Evolutionary conservation across 1,140 invertebrate species (phyloP), one percentile per base, ranked within the genome.

Genomic region (Macrobrachium nipponense): DNA sequence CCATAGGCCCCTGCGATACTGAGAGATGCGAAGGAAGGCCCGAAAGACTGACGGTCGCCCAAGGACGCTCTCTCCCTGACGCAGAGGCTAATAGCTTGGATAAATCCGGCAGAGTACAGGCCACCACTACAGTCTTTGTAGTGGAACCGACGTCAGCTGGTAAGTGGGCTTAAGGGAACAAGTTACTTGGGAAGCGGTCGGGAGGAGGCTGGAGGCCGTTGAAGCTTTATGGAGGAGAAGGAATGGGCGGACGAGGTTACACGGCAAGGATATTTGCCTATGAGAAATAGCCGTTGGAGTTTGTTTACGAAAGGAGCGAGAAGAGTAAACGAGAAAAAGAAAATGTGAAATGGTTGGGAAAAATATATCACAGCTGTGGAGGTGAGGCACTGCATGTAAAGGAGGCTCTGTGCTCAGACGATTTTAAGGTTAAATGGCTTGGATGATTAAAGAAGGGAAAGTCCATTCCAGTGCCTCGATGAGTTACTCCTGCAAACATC

Each of bases 91-190:
- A 86, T 68, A 75, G 51, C 11, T 58, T 86, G 58, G 83, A 86
- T 51, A 86, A 86, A 68, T 36, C 44, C 15, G 83, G 76, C 1
- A 36, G 76, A 36, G 83, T 86, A 27, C 83, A 86, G n/a, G 83
- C 83, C 8, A 79, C 76, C 8, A 86, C 83, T 0, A 86, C 83
- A 1, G 83, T 86, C 14, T 86, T 80, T 51, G 83, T 86, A 27
- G 83, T 86, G 58, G 83, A 86, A 58, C 83, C 83, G 6, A 80
- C 83, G 14, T 80, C 83, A 7, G n/a, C 60, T 2, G 83, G 83
- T 86, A 18, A 79, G 82, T 78, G 51, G 10, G 51, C 51, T 51
- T 51, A 51, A 12, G 51, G 51, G 51, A 51, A 51, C 51, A 51
- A 51, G 51, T 51, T 51, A 51, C 51, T 51, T 51, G 0, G 51